Evolutionary conservation across 2,797 vertebrate species (phyloP).

Genomic region (Sebastes iracundus): DNA sequence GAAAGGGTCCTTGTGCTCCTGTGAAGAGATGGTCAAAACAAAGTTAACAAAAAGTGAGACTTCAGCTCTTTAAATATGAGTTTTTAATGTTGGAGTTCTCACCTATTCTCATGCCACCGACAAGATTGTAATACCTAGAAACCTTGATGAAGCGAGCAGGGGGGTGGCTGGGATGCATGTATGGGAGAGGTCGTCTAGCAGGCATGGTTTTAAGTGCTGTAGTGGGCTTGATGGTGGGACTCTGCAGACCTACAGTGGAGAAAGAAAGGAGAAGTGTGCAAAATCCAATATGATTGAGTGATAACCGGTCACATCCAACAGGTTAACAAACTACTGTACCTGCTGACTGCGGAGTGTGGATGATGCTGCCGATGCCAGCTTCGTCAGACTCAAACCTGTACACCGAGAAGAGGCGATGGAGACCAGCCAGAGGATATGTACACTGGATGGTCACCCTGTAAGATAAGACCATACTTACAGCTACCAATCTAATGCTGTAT

Average conservation of each 20-base stretch:
- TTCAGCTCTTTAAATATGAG: not conserved
- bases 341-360: not conserved
- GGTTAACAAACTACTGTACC: conserved; percentile 9
- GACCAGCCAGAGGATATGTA: conserved; percentile 75
- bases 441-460: conserved; percentile 80
- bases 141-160: conserved; percentile 25
- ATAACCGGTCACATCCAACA: not conserved
- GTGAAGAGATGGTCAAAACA: not conserved
- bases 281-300: accelerated
- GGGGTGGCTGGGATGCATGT: not conserved
- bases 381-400: conserved; percentile 63
- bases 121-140: not conserved
- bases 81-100: not conserved
- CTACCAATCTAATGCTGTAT: not conserved
- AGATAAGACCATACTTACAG: not conserved
- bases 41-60: not conserved
- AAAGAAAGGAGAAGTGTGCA: not conserved
- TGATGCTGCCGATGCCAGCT: conserved; percentile 50
- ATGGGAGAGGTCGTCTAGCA: accelerated
- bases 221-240: not conserved
- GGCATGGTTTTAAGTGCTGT: not conserved
- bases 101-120: not conserved
- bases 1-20: not conserved
- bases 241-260: not conserved
- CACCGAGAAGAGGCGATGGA: conserved; percentile 61